phyloP scores from a whole-genome alignment of 1,140 invertebrate species.

The Procambarus clarkii region DNA sequence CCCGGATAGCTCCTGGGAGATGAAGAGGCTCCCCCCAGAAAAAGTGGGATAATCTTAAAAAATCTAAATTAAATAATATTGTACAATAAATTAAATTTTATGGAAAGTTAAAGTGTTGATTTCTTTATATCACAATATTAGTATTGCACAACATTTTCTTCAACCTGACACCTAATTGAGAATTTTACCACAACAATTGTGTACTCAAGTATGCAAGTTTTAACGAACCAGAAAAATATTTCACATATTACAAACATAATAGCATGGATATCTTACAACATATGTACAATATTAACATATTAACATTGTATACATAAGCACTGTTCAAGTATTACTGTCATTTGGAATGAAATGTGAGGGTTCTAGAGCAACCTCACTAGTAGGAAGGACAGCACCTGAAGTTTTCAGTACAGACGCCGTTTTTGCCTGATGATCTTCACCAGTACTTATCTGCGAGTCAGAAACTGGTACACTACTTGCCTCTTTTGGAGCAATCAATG shows the following conservation, averaged over 20 bases:
- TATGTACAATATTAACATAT: constrained; percentile 6
- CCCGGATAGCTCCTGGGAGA: no score
- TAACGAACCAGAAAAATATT: not conserved
- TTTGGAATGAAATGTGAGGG: not conserved
- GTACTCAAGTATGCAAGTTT: not conserved
- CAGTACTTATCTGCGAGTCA: not conserved
- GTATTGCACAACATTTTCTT: no score
- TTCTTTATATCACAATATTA: no score
- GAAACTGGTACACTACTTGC: not conserved
- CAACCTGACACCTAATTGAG: not conserved
- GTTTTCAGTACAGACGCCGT: not conserved
- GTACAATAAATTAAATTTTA: no score
- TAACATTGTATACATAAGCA: not conserved
- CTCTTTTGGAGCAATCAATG: not conserved
- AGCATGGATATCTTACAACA: not conserved
- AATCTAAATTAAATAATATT: no score
- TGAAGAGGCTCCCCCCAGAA: no score
- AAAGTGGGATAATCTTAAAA: no score
- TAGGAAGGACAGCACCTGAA: not conserved
- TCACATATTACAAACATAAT: not conserved
- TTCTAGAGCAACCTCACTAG: not conserved
- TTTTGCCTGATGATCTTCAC: not conserved
- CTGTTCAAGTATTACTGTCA: not conserved
- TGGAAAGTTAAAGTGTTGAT: no score
- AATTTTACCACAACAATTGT: not conserved